Base-by-base conservation (phyloP, 1,140 invertebrate species). In the Galleria mellonella region DNA sequence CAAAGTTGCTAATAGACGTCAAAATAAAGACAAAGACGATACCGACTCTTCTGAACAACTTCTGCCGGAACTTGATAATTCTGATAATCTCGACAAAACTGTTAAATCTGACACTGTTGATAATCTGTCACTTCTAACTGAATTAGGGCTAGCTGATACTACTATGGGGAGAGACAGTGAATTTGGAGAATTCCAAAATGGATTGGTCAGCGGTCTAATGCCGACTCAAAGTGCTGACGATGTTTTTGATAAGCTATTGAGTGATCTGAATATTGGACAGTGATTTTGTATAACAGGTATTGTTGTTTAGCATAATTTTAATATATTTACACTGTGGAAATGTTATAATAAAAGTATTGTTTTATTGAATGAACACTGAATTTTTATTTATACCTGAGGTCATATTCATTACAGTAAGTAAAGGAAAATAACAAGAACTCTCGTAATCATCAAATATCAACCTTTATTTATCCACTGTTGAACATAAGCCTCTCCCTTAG, bases 181-280 rank as follows among this genome's bases (percentile, higher is more conserved):
- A 41, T 84, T 84, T 54, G 78, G 81, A 1, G 78, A 83, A 5
- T 84, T 84, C 33, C 78, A 84, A 56, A 81, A 83, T 43, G 81
- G 75, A 4, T 12, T 70, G n/a, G 46, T 71, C 7, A 64, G 65
- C 31, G 64, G 65, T 7, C 70, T 73, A 43, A 14, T 58, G 33
- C 42, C 56, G 2, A 68, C 62, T 36, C 59, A 39, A 5, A 57
- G 36, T 37, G 60, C 45, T 32, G 61, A 77, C 33, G 74, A 82
- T 43, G 64, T 81, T 23, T 84, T 84, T 57, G 81, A 82, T 59
- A 82, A 76, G 47, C 46, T 84, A 31, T 54, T 84, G 5, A 76
- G 43, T 41, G 76, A 82, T 62, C 62, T 84, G 23, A 60, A 58
- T 51, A 52, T 70, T 50, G 61, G 48, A 10, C 64, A 77, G 27